These are phyloP conservation scores for Byasa hedistus DNA, from an alignment of 2,888 invertebrate species.

Conservation along the genomic window DNA sequence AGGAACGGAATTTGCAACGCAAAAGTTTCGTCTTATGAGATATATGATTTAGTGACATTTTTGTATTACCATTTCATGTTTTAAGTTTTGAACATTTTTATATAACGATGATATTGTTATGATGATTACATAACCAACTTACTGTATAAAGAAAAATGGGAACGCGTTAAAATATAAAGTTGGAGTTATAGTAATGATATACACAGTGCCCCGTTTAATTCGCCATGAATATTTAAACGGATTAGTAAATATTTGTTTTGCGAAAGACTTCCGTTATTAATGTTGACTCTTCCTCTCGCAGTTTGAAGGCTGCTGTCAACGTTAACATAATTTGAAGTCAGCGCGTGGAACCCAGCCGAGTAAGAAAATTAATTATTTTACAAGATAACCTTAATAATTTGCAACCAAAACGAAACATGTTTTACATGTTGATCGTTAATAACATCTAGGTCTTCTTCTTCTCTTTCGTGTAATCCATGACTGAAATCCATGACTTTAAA, in stretches of 20 bases:
- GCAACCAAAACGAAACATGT: not conserved
- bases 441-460: no score
- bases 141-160: not conserved
- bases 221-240: constrained; percentile 14
- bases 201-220: not conserved
- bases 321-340: constrained; percentile 25
- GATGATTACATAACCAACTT: not conserved
- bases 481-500: no score
- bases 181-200: not conserved
- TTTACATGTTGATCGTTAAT: not conserved
- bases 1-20: no score
- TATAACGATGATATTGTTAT: not conserved
- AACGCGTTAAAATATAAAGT: not conserved
- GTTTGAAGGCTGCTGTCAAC: constrained; percentile 16
- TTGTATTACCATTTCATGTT: no score
- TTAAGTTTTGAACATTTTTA: no score
- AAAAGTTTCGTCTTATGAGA: no score
- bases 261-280: constrained; percentile 11
- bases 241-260: constrained; percentile 20
- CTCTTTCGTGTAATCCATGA: no score
- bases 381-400: not conserved
- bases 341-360: constrained; percentile 4
- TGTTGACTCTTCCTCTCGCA: constrained; percentile 16
- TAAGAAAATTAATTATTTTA: constrained; percentile 17
- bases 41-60: no score